Conservation (phyloP, 2,113 vertebrate genomes). For the Herpailurus yagouaroundi region DNA sequence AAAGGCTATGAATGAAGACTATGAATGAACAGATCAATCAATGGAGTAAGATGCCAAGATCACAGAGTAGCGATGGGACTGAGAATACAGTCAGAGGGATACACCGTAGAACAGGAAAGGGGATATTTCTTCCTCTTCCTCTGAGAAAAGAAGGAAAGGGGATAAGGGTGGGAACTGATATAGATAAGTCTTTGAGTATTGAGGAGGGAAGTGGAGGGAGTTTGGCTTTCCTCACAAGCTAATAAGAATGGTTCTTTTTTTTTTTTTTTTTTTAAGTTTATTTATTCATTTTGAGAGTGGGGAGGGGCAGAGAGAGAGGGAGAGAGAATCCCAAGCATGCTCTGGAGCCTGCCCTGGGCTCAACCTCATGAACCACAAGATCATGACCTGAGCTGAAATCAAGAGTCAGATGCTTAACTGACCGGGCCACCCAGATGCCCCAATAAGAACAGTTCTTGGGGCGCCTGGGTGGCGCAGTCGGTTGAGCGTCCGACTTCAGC, state of each 20-base stretch:
- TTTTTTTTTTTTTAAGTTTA: too few relatives aligned
- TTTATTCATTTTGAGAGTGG: too few relatives aligned
- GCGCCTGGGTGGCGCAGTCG: too few relatives aligned
- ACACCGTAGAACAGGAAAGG: not conserved
- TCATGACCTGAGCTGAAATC: too few relatives aligned
- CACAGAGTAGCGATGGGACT: not conserved
- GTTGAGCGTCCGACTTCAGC: too few relatives aligned
- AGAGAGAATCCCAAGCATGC: too few relatives aligned
- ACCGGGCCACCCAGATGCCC: too few relatives aligned
- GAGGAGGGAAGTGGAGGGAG: not conserved
- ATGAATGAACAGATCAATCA: conserved; percentile 27
- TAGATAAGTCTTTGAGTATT: not conserved
- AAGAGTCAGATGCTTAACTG: too few relatives aligned
- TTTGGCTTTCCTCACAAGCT: not conserved
- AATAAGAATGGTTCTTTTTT: not conserved
- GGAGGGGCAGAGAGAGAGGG: too few relatives aligned
- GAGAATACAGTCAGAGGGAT: not conserved
- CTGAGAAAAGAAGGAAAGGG: not conserved
- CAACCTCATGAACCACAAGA: too few relatives aligned
- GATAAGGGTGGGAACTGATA: not conserved
- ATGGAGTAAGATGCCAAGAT: not conserved
- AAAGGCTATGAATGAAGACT: not conserved
- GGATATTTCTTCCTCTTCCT: not conserved
- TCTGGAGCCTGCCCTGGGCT: too few relatives aligned
- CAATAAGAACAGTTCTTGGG: not conserved